phyloP scores from a whole-genome alignment of 2,888 invertebrate genomes.

The Apamea monoglypha region DNA sequence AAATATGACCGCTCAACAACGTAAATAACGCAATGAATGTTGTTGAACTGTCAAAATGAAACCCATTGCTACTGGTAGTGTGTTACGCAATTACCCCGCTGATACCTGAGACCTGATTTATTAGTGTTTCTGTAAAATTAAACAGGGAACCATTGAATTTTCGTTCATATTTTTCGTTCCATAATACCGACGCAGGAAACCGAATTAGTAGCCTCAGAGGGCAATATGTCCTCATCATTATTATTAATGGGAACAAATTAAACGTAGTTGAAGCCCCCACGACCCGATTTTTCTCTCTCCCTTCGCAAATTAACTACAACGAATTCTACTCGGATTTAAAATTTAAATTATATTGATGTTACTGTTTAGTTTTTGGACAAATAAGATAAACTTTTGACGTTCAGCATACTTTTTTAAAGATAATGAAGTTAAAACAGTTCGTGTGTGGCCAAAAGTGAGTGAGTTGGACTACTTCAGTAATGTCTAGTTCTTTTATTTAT shows the following conservation, averaged over 20 bases:
- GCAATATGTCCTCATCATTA: constrained; percentile 82
- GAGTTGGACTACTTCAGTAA: not conserved
- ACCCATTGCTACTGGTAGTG: too few species aligned
- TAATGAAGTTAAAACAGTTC: not conserved
- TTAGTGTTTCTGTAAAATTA: constrained; percentile 19
- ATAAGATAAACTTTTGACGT: constrained; percentile 3
- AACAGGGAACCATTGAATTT: constrained; percentile 27
- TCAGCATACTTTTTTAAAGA: not conserved
- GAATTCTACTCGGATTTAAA: constrained; percentile 83
- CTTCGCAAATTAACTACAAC: constrained; percentile 85
- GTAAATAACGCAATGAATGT: too few species aligned
- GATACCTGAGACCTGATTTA: too few species aligned
- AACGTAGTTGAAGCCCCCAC: constrained; percentile 81
- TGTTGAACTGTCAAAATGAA: too few species aligned
- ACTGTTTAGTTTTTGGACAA: constrained; percentile 46
- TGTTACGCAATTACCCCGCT: too few species aligned
- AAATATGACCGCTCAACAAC: too few species aligned
- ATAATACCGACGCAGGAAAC: constrained; percentile 60
- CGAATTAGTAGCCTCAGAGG: constrained; percentile 68
- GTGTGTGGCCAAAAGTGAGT: not conserved
- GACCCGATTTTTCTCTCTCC: constrained; percentile 84
- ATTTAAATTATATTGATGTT: constrained; percentile 70
- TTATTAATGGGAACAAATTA: constrained; percentile 88
- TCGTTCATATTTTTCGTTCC: constrained; percentile 20
- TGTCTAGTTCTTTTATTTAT: too few species aligned